Evolutionary conservation across 2,113 vertebrate genomes (phyloP).

Genomic region (Tupaia tana): DNA sequence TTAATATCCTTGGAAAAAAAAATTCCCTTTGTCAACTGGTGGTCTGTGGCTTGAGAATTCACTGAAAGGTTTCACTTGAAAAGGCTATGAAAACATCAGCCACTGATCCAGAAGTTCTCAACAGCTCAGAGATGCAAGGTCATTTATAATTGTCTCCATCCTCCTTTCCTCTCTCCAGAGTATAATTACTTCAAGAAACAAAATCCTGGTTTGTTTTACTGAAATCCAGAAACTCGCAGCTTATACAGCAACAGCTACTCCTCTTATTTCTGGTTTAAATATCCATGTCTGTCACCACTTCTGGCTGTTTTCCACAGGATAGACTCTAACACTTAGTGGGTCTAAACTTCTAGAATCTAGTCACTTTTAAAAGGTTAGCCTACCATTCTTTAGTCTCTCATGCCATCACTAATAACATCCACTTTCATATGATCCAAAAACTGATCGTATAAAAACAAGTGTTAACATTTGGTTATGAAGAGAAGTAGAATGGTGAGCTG

Average conservation of each 20-base stretch:
- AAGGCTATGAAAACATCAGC: slow-evolving; percentile 86
- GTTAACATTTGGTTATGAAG: slow-evolving; percentile 48
- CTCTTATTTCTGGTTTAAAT: slow-evolving; percentile 79
- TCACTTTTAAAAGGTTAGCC: slow-evolving; percentile 58
- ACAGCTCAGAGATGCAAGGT: slow-evolving; percentile 83
- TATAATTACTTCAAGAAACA: slow-evolving; percentile 90
- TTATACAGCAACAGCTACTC: slow-evolving; percentile 84
- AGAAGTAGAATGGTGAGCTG: not conserved
- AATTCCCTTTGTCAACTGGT: slow-evolving; percentile 76
- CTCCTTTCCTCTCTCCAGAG: slow-evolving; percentile 87
- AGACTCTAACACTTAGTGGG: slow-evolving; percentile 68
- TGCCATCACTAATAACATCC: not conserved
- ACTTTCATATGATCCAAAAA: not conserved
- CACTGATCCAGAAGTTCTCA: slow-evolving; percentile 88
- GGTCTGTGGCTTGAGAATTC: slow-evolving; percentile 69
- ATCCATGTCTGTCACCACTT: slow-evolving; percentile 80
- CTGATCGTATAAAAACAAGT: not conserved
- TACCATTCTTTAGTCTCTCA: slow-evolving; percentile 31
- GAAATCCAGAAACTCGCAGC: slow-evolving; percentile 86
- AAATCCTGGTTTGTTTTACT: slow-evolving; percentile 90
- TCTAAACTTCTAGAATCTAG: slow-evolving; percentile 18
- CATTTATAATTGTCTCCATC: slow-evolving; percentile 89
- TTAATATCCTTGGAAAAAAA: slow-evolving; percentile 3
- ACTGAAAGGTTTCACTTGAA: slow-evolving; percentile 80
- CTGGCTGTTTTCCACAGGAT: slow-evolving; percentile 66